These are phyloP conservation scores for Callospermophilus lateralis DNA, from an alignment of 2,113 vertebrate species.

Conservation along the genomic window DNA sequence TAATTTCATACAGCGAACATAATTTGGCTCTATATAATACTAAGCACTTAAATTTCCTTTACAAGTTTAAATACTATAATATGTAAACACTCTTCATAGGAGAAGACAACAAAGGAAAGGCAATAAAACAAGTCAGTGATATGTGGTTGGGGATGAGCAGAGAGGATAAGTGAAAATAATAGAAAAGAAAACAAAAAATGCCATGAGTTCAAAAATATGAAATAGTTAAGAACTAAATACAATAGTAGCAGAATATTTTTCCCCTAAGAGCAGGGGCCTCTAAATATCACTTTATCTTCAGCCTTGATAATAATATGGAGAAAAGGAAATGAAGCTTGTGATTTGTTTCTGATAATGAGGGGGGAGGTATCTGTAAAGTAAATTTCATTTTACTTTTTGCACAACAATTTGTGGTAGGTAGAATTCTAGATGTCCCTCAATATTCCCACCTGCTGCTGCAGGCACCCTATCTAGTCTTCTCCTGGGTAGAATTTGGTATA, in stretches of 20 bases:
- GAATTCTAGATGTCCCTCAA: neutral
- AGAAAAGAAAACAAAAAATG: neutral
- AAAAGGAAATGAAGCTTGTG: neutral
- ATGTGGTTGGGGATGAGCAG: neutral
- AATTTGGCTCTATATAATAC: neutral
- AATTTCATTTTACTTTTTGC: neutral
- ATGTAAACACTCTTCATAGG: neutral
- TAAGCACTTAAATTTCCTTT: neutral
- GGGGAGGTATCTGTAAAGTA: neutral
- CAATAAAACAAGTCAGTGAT: neutral
- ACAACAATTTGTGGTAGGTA: neutral
- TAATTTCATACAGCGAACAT: neutral
- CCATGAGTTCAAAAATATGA: neutral
- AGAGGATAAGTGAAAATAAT: neutral
- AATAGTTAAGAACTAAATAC: neutral
- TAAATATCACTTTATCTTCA: neutral
- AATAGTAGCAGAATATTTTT: neutral
- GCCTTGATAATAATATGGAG: neutral
- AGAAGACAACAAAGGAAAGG: neutral
- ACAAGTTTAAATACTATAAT: neutral
- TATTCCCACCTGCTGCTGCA: neutral
- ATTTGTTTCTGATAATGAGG: neutral
- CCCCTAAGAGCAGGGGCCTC: neutral
- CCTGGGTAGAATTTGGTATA: neutral
- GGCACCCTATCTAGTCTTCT: neutral